A percentile compares a stretch with the other conserved stretches of the same genome.
Evolutionary conservation across 2,113 vertebrate genomes (phyloP).

Genomic region (Psilopsiagon aurifrons): DNA sequence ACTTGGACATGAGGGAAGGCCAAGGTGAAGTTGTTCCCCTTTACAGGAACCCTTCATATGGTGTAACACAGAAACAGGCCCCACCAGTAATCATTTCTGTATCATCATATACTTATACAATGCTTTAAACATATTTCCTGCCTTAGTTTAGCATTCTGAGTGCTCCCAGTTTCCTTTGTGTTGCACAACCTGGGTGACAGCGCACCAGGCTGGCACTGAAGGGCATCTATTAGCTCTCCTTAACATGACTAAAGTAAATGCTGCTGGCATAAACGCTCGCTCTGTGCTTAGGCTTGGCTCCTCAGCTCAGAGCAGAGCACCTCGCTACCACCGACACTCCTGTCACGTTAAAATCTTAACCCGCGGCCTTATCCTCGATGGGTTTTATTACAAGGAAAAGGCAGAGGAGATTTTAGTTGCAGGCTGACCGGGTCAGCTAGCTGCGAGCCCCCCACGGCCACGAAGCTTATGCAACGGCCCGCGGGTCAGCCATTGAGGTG

Average conservation of each 20-base stretch:
- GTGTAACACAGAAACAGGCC: neutral
- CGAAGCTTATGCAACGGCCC: neutral
- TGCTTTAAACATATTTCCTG: constrained; percentile 10
- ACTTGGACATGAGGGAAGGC: neutral
- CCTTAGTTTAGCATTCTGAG: neutral
- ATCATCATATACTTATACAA: neutral
- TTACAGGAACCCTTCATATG: neutral
- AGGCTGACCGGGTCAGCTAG: neutral
- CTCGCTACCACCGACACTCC: rapidly evolving
- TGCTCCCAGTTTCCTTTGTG: neutral
- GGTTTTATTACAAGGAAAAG: neutral
- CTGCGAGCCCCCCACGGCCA: neutral
- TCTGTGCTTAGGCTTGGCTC: neutral
- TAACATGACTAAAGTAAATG: neutral
- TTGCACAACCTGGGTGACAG: neutral
- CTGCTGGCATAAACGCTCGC: rapidly evolving
- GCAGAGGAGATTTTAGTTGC: neutral
- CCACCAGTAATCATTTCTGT: neutral
- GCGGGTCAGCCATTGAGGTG: neutral
- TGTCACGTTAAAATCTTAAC: neutral
- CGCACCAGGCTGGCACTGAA: neutral
- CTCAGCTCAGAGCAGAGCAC: neutral
- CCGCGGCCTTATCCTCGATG: neutral
- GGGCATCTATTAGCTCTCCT: neutral
- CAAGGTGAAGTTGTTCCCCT: neutral